Percentiles rank a stretch among this genome's conserved stretches.
Evolutionary conservation across 1,140 invertebrate species (phyloP).

Genomic region (Hydropsyche tenuis): DNA sequence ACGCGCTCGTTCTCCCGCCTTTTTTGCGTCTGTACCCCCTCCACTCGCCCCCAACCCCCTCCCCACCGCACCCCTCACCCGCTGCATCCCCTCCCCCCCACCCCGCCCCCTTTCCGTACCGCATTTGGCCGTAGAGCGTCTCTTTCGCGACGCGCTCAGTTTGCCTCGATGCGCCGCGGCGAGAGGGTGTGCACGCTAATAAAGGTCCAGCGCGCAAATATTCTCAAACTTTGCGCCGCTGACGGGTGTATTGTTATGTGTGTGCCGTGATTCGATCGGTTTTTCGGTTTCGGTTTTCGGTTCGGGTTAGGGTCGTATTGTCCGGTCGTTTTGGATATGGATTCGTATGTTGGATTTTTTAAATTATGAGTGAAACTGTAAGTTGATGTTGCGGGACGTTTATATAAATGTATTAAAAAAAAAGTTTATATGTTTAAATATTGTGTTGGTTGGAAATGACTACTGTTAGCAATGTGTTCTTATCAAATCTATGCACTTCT

Average conservation of each 20-base stretch:
- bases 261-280: neutral
- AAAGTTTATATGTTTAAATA: conserved; percentile 22
- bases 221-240: neutral
- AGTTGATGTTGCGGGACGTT: conserved; percentile 36
- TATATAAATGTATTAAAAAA: conserved; percentile 2
- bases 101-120: neutral
- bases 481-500: conserved; percentile 43
- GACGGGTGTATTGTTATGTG: neutral
- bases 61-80: neutral
- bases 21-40: conserved; percentile 26
- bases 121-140: neutral
- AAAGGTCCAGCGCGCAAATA: neutral
- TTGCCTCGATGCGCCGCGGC: neutral
- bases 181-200: conserved; percentile 16
- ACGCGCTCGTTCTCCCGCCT: neutral
- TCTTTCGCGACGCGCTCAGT: conserved; percentile 35
- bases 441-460: conserved; percentile 41
- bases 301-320: no score
- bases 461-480: conserved; percentile 43
- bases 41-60: neutral
- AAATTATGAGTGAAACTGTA: conserved; percentile 47
- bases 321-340: no score
- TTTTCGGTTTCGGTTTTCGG: neutral
- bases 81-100: neutral
- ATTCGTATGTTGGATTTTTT: neutral